These are phyloP conservation scores for Thamnaconus septentrionalis DNA, from an alignment of 2,113 vertebrate genomes.

Conservation along the genomic window DNA sequence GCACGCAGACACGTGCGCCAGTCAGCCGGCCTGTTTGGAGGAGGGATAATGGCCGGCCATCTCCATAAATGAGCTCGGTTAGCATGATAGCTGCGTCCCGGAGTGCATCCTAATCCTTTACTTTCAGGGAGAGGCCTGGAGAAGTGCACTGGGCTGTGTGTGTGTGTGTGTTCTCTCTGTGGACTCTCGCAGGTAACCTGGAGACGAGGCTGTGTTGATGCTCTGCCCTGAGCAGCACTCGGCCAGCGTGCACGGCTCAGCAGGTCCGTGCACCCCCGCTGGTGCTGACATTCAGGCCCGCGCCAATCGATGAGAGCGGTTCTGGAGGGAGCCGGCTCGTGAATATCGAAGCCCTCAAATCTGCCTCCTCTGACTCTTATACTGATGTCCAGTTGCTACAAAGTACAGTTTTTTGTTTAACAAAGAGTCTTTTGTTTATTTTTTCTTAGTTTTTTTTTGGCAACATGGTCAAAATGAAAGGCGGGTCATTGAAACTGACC, in stretches of 20 bases:
- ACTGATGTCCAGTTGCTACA: too few species aligned
- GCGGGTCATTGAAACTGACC: too few species aligned
- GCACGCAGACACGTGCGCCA: slow-evolving; percentile 3
- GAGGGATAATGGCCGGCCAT: too few species aligned
- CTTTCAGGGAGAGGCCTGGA: slow-evolving; percentile 5
- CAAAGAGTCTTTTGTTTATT: too few species aligned
- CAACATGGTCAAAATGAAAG: too few species aligned
- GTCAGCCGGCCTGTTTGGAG: too few species aligned
- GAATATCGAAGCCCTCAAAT: too few species aligned
- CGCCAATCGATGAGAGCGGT: slow-evolving; percentile 73
- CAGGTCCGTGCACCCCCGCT: slow-evolving; percentile 58
- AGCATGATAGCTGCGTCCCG: too few species aligned
- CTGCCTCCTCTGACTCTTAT: too few species aligned
- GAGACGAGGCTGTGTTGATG: slow-evolving; percentile 33
- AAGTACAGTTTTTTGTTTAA: too few species aligned
- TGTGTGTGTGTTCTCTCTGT: slow-evolving; percentile 12
- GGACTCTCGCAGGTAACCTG: slow-evolving; percentile 49
- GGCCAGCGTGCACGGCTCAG: slow-evolving; percentile 38
- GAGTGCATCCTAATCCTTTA: slow-evolving; percentile 21
- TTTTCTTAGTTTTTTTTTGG: too few species aligned
- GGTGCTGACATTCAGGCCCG: slow-evolving; percentile 76
- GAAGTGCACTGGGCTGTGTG: slow-evolving; percentile 1
- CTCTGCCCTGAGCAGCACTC: slow-evolving; percentile 49
- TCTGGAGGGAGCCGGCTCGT: slow-evolving; percentile 51
- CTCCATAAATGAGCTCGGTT: too few species aligned